phyloP scores from a whole-genome alignment of 2,113 vertebrate species.

The cattle (Bos taurus) region ARS-UCD2.0 NC_037328.1:155127001-155127500 shows the following conservation, averaged over 20 bases:
- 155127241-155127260: background rate
- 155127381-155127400: background rate
- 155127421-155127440: background rate
- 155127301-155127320: background rate
- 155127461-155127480: background rate
- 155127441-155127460: background rate
- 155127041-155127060: background rate
- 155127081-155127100: background rate
- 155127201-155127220: background rate
- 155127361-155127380: background rate
- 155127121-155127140: background rate
- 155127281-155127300: background rate
- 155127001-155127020: background rate
- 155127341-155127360: background rate
- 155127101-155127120: background rate
- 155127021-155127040: background rate
- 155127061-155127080: background rate
- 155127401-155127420: background rate
- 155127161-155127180: background rate
- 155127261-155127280: background rate
- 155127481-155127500: too few species aligned
- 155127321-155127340: background rate
- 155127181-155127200: rapidly evolving
- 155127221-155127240: background rate
- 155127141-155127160: background rate